Percentiles rank a stretch among this genome's conserved stretches.
Evolutionary conservation across 1,140 invertebrate species (phyloP).

Genomic region (Drosophila micromelanica): DNA sequence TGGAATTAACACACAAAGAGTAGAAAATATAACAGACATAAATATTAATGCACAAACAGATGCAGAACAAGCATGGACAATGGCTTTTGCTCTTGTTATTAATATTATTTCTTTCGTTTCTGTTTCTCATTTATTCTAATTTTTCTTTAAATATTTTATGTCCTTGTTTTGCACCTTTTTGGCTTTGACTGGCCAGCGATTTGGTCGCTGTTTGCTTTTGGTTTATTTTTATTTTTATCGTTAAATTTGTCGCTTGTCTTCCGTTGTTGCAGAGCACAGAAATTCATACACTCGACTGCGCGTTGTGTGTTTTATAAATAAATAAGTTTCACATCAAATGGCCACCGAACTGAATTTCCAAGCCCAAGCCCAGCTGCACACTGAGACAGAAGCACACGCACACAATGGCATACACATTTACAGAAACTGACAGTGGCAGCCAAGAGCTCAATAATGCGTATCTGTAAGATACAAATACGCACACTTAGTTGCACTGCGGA

Average conservation of each 20-base stretch:
- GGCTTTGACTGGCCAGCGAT: slow-evolving; percentile 34
- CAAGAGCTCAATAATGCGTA: slow-evolving; percentile 15
- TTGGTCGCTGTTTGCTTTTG: slow-evolving; percentile 48
- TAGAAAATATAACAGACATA: slow-evolving; percentile 43
- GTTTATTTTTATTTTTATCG: slow-evolving; percentile 66
- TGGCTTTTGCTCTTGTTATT: slow-evolving; percentile 14
- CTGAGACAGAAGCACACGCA: slow-evolving; percentile 8
- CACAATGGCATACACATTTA: neutral
- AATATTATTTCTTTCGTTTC: slow-evolving; percentile 23
- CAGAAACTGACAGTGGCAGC: neutral
- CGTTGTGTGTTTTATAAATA: slow-evolving; percentile 71
- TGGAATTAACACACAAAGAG: slow-evolving; percentile 32
- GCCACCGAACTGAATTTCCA: slow-evolving; percentile 58
- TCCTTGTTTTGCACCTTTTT: slow-evolving; percentile 60
- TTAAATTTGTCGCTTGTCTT: slow-evolving; percentile 46
- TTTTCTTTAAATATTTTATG: slow-evolving; percentile 30
- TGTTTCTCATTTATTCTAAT: slow-evolving; percentile 13
- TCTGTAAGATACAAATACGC: slow-evolving; percentile 20
- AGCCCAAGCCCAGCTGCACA: slow-evolving; percentile 53
- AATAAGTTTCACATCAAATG: slow-evolving; percentile 66
- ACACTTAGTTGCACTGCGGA: slow-evolving; percentile 45
- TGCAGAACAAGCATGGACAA: neutral
- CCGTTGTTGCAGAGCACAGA: slow-evolving; percentile 34
- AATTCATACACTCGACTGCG: slow-evolving; percentile 75
- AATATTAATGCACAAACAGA: slow-evolving; percentile 15